phyloP scores from a whole-genome alignment of 2,888 invertebrate species.

The Homarus gammarus region DNA sequence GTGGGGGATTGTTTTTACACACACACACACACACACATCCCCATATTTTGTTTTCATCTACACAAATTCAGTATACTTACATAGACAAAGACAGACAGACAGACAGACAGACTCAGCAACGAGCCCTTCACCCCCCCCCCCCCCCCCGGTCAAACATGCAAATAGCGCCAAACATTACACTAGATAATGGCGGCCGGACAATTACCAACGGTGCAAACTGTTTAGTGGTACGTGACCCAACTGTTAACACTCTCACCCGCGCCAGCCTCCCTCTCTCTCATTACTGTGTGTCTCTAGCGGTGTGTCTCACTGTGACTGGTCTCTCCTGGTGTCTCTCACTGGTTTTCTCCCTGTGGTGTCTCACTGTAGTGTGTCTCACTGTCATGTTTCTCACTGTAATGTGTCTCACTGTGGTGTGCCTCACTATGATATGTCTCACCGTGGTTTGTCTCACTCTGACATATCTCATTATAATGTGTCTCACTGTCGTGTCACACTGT shows the following conservation, averaged over 20 bases:
- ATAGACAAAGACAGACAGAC: background rate
- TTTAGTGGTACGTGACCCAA: constrained; percentile 43
- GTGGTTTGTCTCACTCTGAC: no score
- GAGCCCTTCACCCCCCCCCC: background rate
- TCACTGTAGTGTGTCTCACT: background rate
- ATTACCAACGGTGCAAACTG: constrained; percentile 53
- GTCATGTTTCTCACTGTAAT: background rate
- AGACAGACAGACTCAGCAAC: background rate
- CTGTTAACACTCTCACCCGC: constrained; percentile 16
- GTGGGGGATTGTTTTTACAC: background rate
- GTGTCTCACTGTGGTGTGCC: background rate
- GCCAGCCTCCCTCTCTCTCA: background rate
- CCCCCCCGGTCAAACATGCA: constrained; percentile 35
- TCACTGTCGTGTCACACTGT: background rate
- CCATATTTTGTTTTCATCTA: background rate
- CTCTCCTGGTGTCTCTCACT: background rate
- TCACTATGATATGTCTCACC: no score
- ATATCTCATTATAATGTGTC: no score
- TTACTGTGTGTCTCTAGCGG: no score
- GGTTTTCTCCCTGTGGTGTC: no score
- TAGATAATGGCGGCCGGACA: constrained; percentile 37
- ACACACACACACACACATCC: background rate
- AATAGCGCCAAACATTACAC: constrained; percentile 58
- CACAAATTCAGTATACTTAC: background rate
- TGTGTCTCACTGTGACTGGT: background rate